Evolutionary conservation across 35 echinoderm and acorn worm genomes (phyloP), one percentile per base, ranked within the genome.

Genomic region (Apostichopus californicus): DNA sequence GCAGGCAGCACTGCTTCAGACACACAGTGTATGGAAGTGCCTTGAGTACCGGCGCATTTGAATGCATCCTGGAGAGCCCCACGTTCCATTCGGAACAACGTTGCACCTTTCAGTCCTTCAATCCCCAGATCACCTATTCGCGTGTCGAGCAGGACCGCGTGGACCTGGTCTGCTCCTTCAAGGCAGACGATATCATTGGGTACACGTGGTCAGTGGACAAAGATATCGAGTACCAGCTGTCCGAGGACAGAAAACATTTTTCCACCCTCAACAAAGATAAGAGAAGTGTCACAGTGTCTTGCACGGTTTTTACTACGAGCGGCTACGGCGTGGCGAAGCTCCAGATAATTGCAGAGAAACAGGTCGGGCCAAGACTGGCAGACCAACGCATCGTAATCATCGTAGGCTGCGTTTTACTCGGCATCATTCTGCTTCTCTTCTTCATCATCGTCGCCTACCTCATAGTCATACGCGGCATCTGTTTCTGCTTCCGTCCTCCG

Each of bases 401-500:
- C 21, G 14, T 91, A 7, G 71, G 52, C 4, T 61, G 53, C 14
- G 15, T 59, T 7, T 57, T 77, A 23, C 73, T 18, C 9, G 89
- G 54, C 55, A 68, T 91, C 18, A 91, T 91, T 23, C 5, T 56
- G 3, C 7, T 77, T 15, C 89, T 91, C n/a, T n/a, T 91, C 8
- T 11, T 91, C 1, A 10, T 91, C 77, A 91, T 91, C 56, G 9
- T 91, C 1, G 71, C 77, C 15, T 91, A 91, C 68, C 89, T 91
- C 52, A 91, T 91, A 18, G 20, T 61, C 26, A 91, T 78, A 73
- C 52, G 89, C 17, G 89, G 89, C 6, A 91, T 90, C 14, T 90
- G 88, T 54, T 90, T 91, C 59, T 91, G 89, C 20, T 91, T 91
- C 20, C 89, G 55, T 54, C 89, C 89, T 8, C 89, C 72, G 7